These are phyloP conservation scores for Leucophenga maculata DNA, from an alignment of 2,888 invertebrate species.

Conservation along the genomic window DNA sequence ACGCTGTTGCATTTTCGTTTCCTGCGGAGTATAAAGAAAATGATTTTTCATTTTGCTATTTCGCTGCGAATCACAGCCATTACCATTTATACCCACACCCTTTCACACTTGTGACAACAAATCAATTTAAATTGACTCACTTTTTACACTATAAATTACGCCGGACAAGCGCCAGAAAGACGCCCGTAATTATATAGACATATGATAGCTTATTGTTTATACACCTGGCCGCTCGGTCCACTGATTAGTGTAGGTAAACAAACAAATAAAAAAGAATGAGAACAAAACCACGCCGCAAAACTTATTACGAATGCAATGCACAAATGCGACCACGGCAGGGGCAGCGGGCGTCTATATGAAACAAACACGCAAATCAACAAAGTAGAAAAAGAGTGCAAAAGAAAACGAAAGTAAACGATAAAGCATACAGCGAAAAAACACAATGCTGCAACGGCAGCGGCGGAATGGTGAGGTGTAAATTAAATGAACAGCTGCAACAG, in stretches of 20 bases:
- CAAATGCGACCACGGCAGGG: not conserved
- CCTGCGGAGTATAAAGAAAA: too few relatives aligned
- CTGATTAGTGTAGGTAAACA: not conserved
- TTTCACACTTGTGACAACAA: too few relatives aligned
- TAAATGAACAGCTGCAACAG: conserved; percentile 24
- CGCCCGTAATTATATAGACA: not conserved
- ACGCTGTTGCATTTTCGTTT: too few relatives aligned
- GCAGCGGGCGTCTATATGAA: not conserved
- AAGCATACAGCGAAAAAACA: conserved; percentile 14
- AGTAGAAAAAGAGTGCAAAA: conserved; percentile 23
- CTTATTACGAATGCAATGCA: conserved; percentile 30
- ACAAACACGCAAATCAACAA: conserved; percentile 27
- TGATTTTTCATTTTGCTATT: too few relatives aligned
- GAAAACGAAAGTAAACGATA: conserved; percentile 23
- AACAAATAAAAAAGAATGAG: conserved; percentile 18
- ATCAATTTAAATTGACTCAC: not conserved
- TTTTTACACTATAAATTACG: not conserved
- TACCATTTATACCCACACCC: too few relatives aligned
- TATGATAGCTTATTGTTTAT: conserved; percentile 9
- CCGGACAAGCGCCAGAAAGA: too few relatives aligned
- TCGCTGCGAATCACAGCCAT: too few relatives aligned
- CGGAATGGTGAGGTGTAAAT: not conserved
- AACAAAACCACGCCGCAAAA: conserved; percentile 2
- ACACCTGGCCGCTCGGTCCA: too few relatives aligned
- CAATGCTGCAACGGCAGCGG: not conserved